Base-by-base conservation (phyloP, 2,888 invertebrate species). In the Brachynemurus nebulosus region DNA sequence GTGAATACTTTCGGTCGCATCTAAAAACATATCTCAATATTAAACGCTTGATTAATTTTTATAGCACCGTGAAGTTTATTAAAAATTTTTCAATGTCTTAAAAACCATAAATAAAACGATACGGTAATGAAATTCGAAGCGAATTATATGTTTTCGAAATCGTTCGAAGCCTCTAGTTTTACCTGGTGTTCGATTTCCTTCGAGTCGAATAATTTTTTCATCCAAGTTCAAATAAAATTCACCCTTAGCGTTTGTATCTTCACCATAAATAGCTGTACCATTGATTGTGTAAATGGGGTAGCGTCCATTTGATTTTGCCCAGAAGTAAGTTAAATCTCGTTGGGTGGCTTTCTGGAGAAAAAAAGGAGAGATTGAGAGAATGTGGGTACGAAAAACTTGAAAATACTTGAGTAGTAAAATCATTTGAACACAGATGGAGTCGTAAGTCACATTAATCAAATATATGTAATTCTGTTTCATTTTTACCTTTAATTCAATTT, bases 171-270 rank as follows among this genome's bases (percentile, higher is more conserved):
- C 12, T 63, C 59, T 0, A 66, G 67, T 48, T 66, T 69, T 50
- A 73, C 69, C 57, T 67, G 73, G 68, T 51, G 81, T 85, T 63
- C 84, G 56, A 69, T 85, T 68, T 57, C 83, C 65, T 67, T 82
- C 69, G 66, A 75, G 67, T 65, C 76, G 70, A 47, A 80, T 69
- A 52, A 76, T 61, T 51, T 74, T 74, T 38, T 74, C 67, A 2
- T 62, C 54, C 17, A 75, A 56, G 57, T 79, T 70, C n/a, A 78
- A 55, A 49, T 69, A 72, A 51, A 78, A 69, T 45, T 67, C 64
- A 17, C 77, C 78, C 16, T 73, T 68, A 14, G 74, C 72, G 54
- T 78, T 72, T 2, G 76, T 66, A 44, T 71, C 67, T 3, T 71
- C 68, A 4, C 69, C 70, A 53, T 74, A 71, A 55, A 71, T 66